Base-by-base conservation (phyloP, 2,797 vertebrate genomes). In the Sebastes diaconus region DNA sequence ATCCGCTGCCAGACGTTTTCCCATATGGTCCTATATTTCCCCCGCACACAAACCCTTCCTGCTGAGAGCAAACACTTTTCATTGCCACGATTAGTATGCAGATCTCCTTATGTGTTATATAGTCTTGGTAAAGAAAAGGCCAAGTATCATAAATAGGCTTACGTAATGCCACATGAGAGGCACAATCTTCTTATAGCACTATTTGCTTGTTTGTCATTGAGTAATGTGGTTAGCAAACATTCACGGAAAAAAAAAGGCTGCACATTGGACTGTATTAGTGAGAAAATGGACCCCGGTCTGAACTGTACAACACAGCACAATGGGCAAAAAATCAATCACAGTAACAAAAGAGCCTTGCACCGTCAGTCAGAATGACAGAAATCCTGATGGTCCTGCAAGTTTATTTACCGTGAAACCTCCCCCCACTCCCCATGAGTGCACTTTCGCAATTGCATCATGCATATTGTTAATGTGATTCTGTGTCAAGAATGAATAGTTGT, bases 11-110 rank as follows among this genome's bases (percentile, higher is more conserved):
- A 86, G 83, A 73, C 16, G 20, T 80, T 88, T 89, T 84, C 88
- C 91, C 91, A 84, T 72, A 89, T 89, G 90, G 88, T 50, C 60
- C 54, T 77, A 65, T 84, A 80, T 88, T 88, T 89, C 84, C 82
- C 81, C 67, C n/a, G 29, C 77, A 66, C 81, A 88, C 87, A 77
- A 89, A 87, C 65, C 57, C 3, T 39, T 79, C 90, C 80, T 50
- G 79, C 80, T 78, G 80, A 52, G 80, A 58, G 52, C 78, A 71
- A 85, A 72, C 73, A 11, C 63, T 73, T 68, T 64, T 77, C 85
- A 90, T 91, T 27, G 55, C 77, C 77, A 68, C 4, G 12, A 80
- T 81, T 79, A 75, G 67, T 52, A 77, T 87, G 75, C 80, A 73
- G 54, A 87, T 83, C 46, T 79, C 66, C 76, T 88, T 81, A 58